These are phyloP conservation scores for Motacilla tschutschensis DNA, from an alignment of 2,113 vertebrate genomes.

Conservation along the genomic window DNA sequence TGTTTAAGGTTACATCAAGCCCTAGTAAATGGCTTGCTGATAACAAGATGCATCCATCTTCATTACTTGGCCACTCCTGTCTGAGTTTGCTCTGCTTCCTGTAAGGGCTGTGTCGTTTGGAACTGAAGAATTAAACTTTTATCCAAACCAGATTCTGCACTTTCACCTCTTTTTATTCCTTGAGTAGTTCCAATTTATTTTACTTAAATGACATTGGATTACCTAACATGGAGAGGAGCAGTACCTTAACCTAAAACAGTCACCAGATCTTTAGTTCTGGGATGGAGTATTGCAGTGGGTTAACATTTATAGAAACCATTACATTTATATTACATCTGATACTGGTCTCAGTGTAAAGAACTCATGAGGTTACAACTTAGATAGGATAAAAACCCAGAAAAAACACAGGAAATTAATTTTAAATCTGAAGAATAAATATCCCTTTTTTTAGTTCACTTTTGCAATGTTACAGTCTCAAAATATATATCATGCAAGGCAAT, in stretches of 20 bases:
- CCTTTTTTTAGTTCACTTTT: conserved; percentile 71
- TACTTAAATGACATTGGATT: conserved; percentile 82
- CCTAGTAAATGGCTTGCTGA: conserved; percentile 93
- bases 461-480: conserved; percentile 63
- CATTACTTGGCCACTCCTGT: conserved; percentile 91
- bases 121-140: conserved; percentile 90
- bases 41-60: conserved; percentile 97
- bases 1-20: conserved; percentile 98
- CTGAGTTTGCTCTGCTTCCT: conserved; percentile 84
- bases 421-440: conserved; percentile 77
- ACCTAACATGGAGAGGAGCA: conserved; percentile 77
- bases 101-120: conserved; percentile 82
- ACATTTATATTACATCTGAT: conserved; percentile 73
- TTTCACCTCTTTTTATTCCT: conserved; percentile 89
- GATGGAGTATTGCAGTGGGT: conserved; percentile 57
- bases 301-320: conserved; percentile 62
- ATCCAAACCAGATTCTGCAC: conserved; percentile 89
- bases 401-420: conserved; percentile 83
- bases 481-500: conserved; percentile 59
- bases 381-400: conserved; percentile 60
- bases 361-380: conserved; percentile 67
- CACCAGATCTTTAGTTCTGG: conserved; percentile 49
- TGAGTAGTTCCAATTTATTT: conserved; percentile 87
- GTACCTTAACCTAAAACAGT: conserved; percentile 72
- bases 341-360: conserved; percentile 61